A percentile compares a stretch with the other conserved stretches of the same genome.
phyloP scores from a whole-genome alignment of 2,797 vertebrate genomes.

The Eospalax fontanierii region DNA sequence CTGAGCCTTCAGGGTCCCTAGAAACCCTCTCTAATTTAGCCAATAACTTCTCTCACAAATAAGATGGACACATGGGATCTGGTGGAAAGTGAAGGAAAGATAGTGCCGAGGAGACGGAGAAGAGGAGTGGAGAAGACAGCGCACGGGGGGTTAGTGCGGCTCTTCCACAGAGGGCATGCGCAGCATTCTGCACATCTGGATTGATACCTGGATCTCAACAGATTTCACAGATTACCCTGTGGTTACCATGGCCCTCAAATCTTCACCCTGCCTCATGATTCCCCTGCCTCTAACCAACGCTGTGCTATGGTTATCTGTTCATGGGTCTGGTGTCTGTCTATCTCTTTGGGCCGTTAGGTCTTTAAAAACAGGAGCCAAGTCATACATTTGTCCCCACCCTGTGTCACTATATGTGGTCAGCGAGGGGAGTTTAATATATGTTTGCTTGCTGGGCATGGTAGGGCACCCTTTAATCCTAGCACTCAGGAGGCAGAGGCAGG shows the following conservation, averaged over 20 bases:
- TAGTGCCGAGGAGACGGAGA: not conserved
- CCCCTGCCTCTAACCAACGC: not conserved
- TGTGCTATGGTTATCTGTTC: not conserved
- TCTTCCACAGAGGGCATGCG: too few relatives aligned
- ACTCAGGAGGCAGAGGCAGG: too few relatives aligned
- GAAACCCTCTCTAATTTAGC: not conserved
- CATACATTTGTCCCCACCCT: not conserved
- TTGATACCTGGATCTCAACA: not conserved
- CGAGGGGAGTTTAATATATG: not conserved
- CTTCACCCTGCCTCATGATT: not conserved
- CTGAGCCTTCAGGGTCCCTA: not conserved
- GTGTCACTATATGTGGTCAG: not conserved
- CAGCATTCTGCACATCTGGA: not conserved
- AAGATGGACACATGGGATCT: rapidly evolving
- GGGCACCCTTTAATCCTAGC: too few relatives aligned
- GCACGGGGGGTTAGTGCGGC: rapidly evolving
- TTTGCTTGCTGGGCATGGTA: not conserved
- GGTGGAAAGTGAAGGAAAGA: not conserved
- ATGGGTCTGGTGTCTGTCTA: not conserved
- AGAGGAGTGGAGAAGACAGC: too few relatives aligned
- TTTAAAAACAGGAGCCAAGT: not conserved
- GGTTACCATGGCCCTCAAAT: not conserved
- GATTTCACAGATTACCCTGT: not conserved
- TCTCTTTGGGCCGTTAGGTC: not conserved
- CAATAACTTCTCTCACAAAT: not conserved